Evolutionary conservation across 2,888 invertebrate species (phyloP).

Genomic region (Lithosia quadra): DNA sequence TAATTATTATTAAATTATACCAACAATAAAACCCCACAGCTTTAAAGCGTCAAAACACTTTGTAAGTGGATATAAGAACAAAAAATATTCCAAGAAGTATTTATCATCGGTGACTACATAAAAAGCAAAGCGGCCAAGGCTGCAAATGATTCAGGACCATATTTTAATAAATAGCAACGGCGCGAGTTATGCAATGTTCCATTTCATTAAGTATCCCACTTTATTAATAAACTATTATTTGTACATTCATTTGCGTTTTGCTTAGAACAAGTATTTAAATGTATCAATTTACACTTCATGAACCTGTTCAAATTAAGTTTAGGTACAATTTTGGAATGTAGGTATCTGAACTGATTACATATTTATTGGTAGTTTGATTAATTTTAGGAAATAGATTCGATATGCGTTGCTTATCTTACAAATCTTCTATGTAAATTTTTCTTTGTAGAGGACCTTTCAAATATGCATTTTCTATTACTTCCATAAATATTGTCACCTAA

Average conservation of each 20-base stretch:
- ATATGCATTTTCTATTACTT: constrained; percentile 12
- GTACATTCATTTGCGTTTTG: constrained; percentile 18
- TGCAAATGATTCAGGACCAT: constrained; percentile 46
- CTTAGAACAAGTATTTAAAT: constrained; percentile 37
- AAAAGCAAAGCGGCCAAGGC: constrained; percentile 50
- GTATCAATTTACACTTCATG: constrained; percentile 19
- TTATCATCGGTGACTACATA: constrained; percentile 35
- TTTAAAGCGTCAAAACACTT: constrained; percentile 6
- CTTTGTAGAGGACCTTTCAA: background rate
- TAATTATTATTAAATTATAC: background rate
- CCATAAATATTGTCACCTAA: constrained; percentile 52
- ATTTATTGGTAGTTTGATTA: constrained; percentile 12
- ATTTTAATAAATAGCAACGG: constrained; percentile 26
- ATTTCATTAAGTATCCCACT: constrained; percentile 17
- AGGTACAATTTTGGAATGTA: constrained; percentile 9
- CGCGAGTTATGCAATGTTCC: constrained; percentile 25
- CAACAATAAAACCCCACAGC: background rate
- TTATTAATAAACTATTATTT: constrained; percentile 12
- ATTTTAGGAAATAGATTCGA: background rate
- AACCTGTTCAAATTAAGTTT: constrained; percentile 23
- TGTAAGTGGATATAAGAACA: constrained; percentile 13
- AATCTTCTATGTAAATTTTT: background rate
- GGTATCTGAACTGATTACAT: constrained; percentile 14
- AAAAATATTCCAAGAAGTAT: constrained; percentile 29
- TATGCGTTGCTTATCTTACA: background rate